phyloP scores from a whole-genome alignment of 2,113 vertebrate species.

The Myanophis thanlyinensis region DNA sequence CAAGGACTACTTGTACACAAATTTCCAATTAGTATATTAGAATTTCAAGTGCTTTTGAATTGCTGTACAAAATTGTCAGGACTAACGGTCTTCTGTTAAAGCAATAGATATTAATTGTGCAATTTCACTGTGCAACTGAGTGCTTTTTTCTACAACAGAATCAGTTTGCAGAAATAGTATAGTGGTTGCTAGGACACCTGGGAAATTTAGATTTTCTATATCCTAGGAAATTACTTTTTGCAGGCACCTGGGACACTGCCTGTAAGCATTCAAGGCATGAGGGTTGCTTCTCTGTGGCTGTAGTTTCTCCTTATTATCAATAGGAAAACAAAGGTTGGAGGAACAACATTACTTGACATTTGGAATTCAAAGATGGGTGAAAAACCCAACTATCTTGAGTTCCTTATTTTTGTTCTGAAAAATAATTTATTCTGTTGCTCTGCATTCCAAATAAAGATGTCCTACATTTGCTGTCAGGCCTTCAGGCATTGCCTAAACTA shows the following conservation, averaged over 20 bases:
- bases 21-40: neutral
- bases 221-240: neutral
- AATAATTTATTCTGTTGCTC: neutral
- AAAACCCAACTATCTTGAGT: neutral
- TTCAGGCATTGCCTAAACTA: neutral
- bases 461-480: neutral
- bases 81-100: neutral
- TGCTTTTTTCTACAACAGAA: neutral
- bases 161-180: neutral
- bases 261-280: neutral
- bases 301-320: neutral
- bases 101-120: neutral
- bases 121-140: neutral
- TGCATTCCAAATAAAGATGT: neutral
- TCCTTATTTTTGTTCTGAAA: neutral
- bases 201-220: neutral
- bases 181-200: neutral
- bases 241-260: neutral
- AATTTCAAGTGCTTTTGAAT: neutral
- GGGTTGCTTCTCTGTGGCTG: neutral
- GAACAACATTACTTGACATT: too few species aligned
- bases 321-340: neutral
- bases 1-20: neutral
- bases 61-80: neutral
- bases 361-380: neutral